Percentiles rank a stretch among this genome's conserved stretches.
phyloP scores from a whole-genome alignment of 2,797 vertebrate genomes.

The Manis pentadactyla region DNA sequence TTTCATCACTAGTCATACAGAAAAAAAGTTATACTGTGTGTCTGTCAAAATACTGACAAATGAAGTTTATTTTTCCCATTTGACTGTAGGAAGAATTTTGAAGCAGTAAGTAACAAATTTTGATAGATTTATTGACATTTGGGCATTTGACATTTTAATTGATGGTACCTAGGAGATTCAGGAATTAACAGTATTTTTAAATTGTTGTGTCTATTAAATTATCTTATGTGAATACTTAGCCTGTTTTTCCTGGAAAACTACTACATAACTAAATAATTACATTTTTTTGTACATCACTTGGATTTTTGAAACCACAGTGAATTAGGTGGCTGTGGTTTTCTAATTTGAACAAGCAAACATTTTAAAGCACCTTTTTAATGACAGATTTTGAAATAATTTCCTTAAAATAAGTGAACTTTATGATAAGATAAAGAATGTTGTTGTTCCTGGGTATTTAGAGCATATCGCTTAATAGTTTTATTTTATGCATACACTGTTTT shows the following conservation, averaged over 20 bases:
- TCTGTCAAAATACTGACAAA: slow-evolving; percentile 45
- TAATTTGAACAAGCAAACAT: slow-evolving; percentile 21
- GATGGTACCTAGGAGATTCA: slow-evolving; percentile 7
- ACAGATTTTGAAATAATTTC: slow-evolving; percentile 47
- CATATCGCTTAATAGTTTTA: not conserved
- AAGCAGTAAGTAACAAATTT: not conserved
- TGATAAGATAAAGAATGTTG: not conserved
- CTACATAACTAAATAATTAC: slow-evolving; percentile 53
- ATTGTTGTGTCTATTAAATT: not conserved
- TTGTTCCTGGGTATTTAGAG: not conserved
- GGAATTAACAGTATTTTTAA: slow-evolving; percentile 26
- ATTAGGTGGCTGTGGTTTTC: slow-evolving; percentile 67
- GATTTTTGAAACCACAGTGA: slow-evolving; percentile 70
- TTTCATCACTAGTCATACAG: slow-evolving; percentile 6
- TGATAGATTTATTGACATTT: not conserved
- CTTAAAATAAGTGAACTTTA: not conserved
- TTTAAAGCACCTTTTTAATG: not conserved
- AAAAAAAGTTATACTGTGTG: slow-evolving; percentile 2
- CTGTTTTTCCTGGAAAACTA: slow-evolving; percentile 40
- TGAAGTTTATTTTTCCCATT: not conserved
- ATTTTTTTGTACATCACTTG: slow-evolving; percentile 27
- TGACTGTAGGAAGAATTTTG: not conserved
- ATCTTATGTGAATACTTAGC: slow-evolving; percentile 38
- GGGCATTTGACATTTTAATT: slow-evolving; percentile 42
- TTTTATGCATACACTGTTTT: not conserved